Evolutionary conservation across 2,113 vertebrate species (phyloP).

Genomic region (Aleadryas rufinucha): DNA sequence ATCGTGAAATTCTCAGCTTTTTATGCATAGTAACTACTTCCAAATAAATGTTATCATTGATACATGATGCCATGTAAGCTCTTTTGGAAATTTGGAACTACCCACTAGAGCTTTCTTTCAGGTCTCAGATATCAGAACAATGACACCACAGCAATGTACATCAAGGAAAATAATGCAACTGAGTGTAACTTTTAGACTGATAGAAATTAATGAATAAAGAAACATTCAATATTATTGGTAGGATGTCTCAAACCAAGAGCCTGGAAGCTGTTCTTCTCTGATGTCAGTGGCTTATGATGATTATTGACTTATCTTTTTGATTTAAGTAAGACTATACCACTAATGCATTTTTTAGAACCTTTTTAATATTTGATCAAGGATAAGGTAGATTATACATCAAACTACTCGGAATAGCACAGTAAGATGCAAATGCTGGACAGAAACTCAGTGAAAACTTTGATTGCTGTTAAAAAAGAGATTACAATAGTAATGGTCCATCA

Average conservation of each 20-base stretch:
- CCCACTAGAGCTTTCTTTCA: not conserved
- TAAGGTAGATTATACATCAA: not conserved
- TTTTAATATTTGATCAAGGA: constrained; percentile 39
- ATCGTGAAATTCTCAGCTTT: not conserved
- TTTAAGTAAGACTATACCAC: not conserved
- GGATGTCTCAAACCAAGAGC: not conserved
- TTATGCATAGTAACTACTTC: not conserved
- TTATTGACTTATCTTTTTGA: constrained; percentile 20
- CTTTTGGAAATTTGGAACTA: not conserved
- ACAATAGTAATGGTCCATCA: not conserved
- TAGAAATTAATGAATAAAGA: not conserved
- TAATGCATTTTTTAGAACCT: constrained; percentile 35
- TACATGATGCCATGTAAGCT: not conserved
- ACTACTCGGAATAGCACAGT: not conserved
- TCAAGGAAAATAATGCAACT: not conserved
- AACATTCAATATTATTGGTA: not conserved
- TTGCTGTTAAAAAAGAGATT: not conserved
- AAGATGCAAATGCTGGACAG: not conserved
- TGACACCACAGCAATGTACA: not conserved
- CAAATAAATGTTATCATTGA: not conserved
- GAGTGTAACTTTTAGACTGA: not conserved
- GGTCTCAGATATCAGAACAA: not conserved
- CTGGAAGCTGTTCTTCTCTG: not conserved
- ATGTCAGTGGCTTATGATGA: not conserved
- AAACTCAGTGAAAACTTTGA: not conserved